Evolutionary conservation across 2,797 vertebrate genomes (phyloP).

Genomic region (Gouania willdenowi): DNA sequence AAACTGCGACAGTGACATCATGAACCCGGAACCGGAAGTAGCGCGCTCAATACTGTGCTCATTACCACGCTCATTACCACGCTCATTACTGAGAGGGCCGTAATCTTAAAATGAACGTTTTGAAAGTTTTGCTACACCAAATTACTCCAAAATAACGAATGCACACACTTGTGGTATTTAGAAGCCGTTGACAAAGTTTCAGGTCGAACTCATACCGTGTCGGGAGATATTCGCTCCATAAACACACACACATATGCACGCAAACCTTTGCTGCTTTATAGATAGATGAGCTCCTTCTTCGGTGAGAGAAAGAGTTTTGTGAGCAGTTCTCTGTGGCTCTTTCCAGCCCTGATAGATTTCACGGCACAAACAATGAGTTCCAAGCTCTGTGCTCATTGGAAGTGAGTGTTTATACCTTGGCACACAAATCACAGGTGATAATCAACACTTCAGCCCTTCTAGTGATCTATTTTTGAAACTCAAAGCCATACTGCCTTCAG

Average conservation of each 20-base stretch:
- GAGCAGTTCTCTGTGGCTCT: background rate
- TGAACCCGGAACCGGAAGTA: too few relatives aligned
- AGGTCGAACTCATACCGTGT: conserved; percentile 15
- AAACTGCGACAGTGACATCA: too few relatives aligned
- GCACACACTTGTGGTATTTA: too few relatives aligned
- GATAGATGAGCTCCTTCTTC: conserved; percentile 5
- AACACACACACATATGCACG: too few relatives aligned
- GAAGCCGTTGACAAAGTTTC: too few relatives aligned
- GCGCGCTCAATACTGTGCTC: too few relatives aligned
- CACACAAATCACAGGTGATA: conserved; percentile 5
- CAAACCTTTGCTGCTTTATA: too few relatives aligned
- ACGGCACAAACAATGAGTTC: background rate
- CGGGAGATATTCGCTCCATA: conserved; percentile 13
- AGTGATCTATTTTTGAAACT: background rate
- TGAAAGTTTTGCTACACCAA: too few relatives aligned
- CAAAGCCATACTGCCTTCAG: background rate
- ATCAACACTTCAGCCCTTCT: background rate
- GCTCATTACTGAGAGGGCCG: too few relatives aligned
- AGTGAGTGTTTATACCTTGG: background rate
- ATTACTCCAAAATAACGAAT: too few relatives aligned
- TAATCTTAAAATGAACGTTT: too few relatives aligned
- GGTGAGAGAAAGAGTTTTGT: conserved; percentile 9
- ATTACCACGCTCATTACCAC: too few relatives aligned
- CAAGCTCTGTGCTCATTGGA: conserved; percentile 3
- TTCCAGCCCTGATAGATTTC: conserved; percentile 6